Base-by-base conservation (phyloP, 2,113 vertebrate genomes). In the Misgurnus mizolepis region DNA sequence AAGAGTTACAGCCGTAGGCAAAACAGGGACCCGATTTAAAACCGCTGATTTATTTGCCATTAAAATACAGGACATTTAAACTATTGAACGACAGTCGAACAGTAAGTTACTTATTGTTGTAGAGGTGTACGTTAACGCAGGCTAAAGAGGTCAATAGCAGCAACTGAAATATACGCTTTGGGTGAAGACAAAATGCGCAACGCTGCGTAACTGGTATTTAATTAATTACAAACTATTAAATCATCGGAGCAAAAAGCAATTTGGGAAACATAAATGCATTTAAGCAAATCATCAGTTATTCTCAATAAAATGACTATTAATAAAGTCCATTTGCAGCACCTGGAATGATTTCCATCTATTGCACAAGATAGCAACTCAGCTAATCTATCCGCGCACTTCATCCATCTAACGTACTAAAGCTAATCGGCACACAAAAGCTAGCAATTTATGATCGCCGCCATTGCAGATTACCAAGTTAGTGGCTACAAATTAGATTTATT, bases 111-210 rank as follows among this genome's bases (percentile, higher is more conserved):
- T 14, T 53, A 53, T 14, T 34, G 39, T 9, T 18, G 7, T 5
- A 64, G 34, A n/a, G 3, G 0, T 5, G 18, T 10, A 22, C 22
- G 22, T 22, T 22, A 8, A 1, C 0, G 14, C 41, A 10, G 43
- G 8, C 14, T 39, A 12, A 62, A 34, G 7, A 7, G 22, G 7
- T 39, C 1, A 39, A n/a, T n/a, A 50, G 60, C 45, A 45, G 14
- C 22, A 64, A 34, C 73, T 34, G 22, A 17, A 11, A 15, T 55
- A 2, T 15, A 55, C 15, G 49, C 41, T 65, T 66, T 14, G 8
- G 9, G 47, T 27, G 15, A 66, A 66, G 61, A 41, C 27, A 41
- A 41, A 77, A 66, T 77, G 75, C 75, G 75, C 75, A 77, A 77
- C 34, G 49, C 49, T 40, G 49, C 62, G 62, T 53, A 66, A 18